phyloP scores from a whole-genome alignment of 1,140 invertebrate genomes.

The Philotrypesis tridentata region DNA sequence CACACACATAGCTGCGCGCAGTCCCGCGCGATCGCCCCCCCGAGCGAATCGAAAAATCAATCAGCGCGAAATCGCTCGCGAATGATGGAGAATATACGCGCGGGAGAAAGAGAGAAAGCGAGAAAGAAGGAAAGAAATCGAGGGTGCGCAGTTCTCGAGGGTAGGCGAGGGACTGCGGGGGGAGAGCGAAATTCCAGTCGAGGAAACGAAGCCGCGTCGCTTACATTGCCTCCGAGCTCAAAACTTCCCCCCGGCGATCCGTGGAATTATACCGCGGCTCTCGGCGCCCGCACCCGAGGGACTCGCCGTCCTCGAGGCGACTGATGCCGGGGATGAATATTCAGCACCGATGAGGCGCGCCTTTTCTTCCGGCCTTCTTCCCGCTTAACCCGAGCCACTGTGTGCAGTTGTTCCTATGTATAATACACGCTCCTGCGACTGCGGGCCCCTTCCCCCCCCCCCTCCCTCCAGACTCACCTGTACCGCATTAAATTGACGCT shows the following conservation, averaged over 20 bases:
- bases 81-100: neutral
- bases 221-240: neutral
- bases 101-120: no score
- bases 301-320: neutral
- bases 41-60: constrained; percentile 2
- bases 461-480: no score
- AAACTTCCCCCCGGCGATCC: neutral
- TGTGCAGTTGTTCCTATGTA: neutral
- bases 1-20: no score
- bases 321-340: neutral
- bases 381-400: no score
- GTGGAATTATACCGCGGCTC: constrained; percentile 7
- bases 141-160: no score
- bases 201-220: neutral
- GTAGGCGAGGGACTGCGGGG: no score
- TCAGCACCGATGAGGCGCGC: neutral
- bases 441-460: no score
- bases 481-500: no score
- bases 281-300: neutral
- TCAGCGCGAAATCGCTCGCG: neutral
- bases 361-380: no score
- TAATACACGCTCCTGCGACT: no score
- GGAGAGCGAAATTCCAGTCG: neutral
- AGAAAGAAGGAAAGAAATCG: no score
- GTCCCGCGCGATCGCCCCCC: neutral